Conservation (phyloP, 92 coral and sea anemone genomes). For the Palythoa grandiflora region DNA sequence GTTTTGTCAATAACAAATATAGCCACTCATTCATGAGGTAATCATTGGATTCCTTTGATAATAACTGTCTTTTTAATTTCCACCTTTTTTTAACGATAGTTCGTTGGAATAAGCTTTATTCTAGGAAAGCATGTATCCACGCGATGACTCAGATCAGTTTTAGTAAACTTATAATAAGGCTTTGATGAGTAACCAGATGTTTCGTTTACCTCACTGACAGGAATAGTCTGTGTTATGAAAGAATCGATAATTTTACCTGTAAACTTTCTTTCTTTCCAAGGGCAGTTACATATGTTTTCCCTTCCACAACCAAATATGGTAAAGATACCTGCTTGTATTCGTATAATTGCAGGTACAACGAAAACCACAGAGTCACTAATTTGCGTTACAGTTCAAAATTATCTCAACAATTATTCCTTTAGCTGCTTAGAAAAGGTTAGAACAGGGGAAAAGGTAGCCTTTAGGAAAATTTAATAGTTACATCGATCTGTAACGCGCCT, state of each 20-base stretch:
- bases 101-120: no score
- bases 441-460: not conserved
- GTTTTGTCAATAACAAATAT: no score
- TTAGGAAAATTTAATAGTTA: not conserved
- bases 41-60: no score
- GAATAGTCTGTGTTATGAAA: not conserved
- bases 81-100: no score
- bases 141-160: no score
- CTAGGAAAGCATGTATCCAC: no score
- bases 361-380: not conserved
- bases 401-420: not conserved
- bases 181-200: not conserved
- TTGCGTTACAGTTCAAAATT: slow-evolving; percentile 4
- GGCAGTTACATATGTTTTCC: not conserved
- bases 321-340: not conserved
- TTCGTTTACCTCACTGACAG: slow-evolving; percentile 3
- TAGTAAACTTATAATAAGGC: not conserved
- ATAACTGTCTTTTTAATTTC: no score
- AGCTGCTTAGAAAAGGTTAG: not conserved
- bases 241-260: not conserved
- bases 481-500: not conserved
- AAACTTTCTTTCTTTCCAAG: not conserved
- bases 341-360: slow-evolving; percentile 20
- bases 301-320: slow-evolving; percentile 22
- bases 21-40: no score